phyloP scores from a whole-genome alignment of 1,140 invertebrate genomes.

The Apolygus lucorum region DNA sequence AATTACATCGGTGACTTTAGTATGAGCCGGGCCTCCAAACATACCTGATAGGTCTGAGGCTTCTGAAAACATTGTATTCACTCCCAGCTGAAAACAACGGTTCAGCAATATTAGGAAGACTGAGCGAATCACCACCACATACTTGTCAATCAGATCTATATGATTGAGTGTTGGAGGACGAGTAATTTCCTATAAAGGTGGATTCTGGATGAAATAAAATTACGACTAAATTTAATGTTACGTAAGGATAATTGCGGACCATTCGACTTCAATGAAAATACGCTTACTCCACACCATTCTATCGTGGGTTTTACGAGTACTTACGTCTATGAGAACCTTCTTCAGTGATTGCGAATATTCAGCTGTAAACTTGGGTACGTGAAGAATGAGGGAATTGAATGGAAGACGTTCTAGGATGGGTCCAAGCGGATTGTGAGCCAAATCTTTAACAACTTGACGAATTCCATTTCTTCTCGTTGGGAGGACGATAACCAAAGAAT shows the following conservation, averaged over 20 bases:
- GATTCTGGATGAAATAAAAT: constrained; percentile 53
- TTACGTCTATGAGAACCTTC: constrained; percentile 47
- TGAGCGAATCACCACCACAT: too few species aligned
- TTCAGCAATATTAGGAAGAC: neutral
- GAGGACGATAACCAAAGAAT: constrained; percentile 58
- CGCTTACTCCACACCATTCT: too few species aligned
- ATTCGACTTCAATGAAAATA: constrained; percentile 1
- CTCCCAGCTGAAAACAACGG: constrained; percentile 23
- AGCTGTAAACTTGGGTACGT: constrained; percentile 61
- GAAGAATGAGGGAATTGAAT: constrained; percentile 49
- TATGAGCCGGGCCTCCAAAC: constrained; percentile 29
- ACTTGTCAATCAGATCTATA: too few species aligned
- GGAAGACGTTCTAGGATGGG: constrained; percentile 45
- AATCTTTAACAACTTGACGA: constrained; percentile 45
- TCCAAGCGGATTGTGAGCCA: constrained; percentile 46
- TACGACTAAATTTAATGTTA: too few species aligned
- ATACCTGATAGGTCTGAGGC: constrained; percentile 39
- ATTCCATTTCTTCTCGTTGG: constrained; percentile 45
- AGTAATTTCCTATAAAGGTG: constrained; percentile 45
- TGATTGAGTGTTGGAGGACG: too few species aligned
- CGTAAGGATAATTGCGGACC: constrained; percentile 18
- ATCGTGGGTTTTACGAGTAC: too few species aligned
- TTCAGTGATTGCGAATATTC: constrained; percentile 53
- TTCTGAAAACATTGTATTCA: neutral
- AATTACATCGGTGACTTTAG: constrained; percentile 57